Evolutionary conservation across 2,113 vertebrate species (phyloP), one percentile per base, ranked within the genome.

Genomic region (Clarias macrocephalus): DNA sequence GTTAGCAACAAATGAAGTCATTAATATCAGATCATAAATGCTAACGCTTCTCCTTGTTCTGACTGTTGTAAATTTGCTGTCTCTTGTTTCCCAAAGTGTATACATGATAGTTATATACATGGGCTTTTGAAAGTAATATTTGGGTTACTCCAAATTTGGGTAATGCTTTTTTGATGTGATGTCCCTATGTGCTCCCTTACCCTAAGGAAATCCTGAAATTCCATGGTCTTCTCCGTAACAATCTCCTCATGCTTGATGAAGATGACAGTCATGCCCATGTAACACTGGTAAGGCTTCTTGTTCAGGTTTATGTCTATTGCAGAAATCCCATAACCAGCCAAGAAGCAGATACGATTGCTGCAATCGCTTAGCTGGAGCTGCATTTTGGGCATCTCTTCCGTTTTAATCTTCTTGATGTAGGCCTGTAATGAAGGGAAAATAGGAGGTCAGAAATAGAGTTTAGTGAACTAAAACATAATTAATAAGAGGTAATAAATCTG

Each of bases 121-220:
- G 7, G 48, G 48, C 48, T 7, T 8, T 48, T 7, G 7, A 48
- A 48, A 48, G 6, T 48, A 48, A 48, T 48, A 48, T 48, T 48
- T 48, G 48, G 48, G 6, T 48, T 48, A 48, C 48, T 48, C 48
- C 48, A 48, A 48, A 48, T 48, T 48, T 48, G 48, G 48, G 48
- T 48, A 48, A 48, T 48, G 48, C 8, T 8, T 8, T 7, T 48
- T 48, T 48, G 48, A 8, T 48, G 48, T 48, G 48, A 48, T 59
- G 37, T 48, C 8, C 21, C 80, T 76, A 48, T 8, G 48, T 48
- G 48, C 6, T 48, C 5, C 48, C 48, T 48, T 86, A 98, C 97
- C 96, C 96, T 96, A 54, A 98, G 96, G 25, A 89, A 92, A 12
- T 92, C 92, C 92, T 98, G 96, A 90, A 96, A 97, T 62, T 95